Conservation (phyloP, 2,888 invertebrate species). For the Pristionchus arcanus region DNA sequence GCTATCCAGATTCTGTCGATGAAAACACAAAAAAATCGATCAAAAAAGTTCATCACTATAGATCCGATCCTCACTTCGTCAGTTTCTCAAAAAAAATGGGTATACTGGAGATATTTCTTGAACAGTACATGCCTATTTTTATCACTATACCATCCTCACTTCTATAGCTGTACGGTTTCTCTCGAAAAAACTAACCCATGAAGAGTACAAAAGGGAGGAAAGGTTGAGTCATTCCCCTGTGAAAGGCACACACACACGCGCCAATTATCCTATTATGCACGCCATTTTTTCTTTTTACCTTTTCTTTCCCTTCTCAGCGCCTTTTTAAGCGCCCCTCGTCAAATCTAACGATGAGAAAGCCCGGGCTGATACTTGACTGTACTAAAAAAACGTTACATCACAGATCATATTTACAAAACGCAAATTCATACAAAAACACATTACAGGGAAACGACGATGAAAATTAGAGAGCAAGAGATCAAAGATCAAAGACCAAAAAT, state of each 20-base stretch:
- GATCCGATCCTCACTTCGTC: no score
- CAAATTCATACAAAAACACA: no score
- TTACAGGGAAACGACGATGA: no score
- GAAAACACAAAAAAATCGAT: no score
- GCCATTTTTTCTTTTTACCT: conserved; percentile 27
- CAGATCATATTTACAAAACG: no score
- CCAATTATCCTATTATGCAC: conserved; percentile 45
- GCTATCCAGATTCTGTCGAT: no score
- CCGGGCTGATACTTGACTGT: no score
- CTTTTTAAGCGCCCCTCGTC: neutral
- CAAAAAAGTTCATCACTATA: no score
- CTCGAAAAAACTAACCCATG: conserved; percentile 26
- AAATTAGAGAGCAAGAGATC: neutral
- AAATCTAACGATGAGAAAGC: conserved; percentile 20
- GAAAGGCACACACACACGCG: conserved; percentile 38
- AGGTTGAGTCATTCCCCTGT: conserved; percentile 14
- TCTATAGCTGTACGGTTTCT: neutral
- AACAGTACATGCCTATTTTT: no score
- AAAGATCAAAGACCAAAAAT: conserved; percentile 12
- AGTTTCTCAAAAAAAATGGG: no score
- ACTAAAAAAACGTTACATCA: no score
- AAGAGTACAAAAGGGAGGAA: conserved; percentile 9
- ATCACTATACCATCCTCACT: neutral
- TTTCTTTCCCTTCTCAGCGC: neutral
- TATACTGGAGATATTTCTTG: no score